Base-by-base conservation (phyloP, 2,113 vertebrate genomes). In the Ardeotis arabs region DNA sequence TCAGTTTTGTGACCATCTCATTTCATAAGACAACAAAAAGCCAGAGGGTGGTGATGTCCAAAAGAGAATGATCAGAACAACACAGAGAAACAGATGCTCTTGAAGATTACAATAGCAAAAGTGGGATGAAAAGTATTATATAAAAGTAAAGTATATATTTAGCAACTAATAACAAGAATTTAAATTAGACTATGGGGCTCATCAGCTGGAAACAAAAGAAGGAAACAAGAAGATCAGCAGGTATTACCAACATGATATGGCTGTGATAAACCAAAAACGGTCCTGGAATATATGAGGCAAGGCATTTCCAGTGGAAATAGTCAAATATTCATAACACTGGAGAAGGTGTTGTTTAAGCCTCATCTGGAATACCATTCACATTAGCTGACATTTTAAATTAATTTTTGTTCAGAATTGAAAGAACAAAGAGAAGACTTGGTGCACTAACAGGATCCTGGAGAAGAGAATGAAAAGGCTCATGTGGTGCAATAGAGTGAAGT, bases 321-420 rank as follows among this genome's bases (percentile, higher is more conserved):
- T 84, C 52, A 91, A 87, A 90, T 58, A 62, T 70, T 89, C 29
- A 0, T 72, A 93, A 84, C 69, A 89, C 35, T 62, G 58, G 70
- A 91, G 93, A 93, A 95, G 56, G 76, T 74, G 41, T 33, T 96
- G 68, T 73, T 84, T 4, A 0, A 95, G 76, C 21, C 37, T 92
- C 50, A 41, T 77, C 64, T 96, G 91, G 72, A 95, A 95, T 87
- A 92, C 47, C 78, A 60, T 67, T 95, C 80, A 89, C 33, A 74
- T 75, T 89, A 90, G 52, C 23, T 69, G 91, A 47, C 69, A 80
- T 81, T 95, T 93, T 74, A 90, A 90, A 93, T 86, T 55, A 77
- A 66, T 93, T 77, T 89, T 77, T 63, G 33, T 55, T 95, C 83
- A 78, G 29, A 92, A 92, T 2, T 59, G 55, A 92, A 93, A 53